phyloP scores from a whole-genome alignment of 1,140 invertebrate species.

The Ooceraea biroi region DNA sequence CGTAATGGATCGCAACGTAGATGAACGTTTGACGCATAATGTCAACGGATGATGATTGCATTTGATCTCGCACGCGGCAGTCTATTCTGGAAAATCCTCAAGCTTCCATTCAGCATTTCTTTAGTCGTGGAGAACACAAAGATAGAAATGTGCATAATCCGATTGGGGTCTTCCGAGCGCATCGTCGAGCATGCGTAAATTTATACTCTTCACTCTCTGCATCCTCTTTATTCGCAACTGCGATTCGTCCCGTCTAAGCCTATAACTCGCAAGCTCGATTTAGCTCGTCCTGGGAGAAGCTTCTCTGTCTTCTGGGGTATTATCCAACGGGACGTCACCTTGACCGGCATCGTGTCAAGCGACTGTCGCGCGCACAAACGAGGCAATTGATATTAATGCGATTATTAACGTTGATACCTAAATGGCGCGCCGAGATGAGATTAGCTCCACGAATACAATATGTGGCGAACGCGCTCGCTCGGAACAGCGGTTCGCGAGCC shows the following conservation, averaged over 20 bases:
- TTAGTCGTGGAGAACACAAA: neutral
- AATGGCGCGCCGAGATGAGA: conserved; percentile 13
- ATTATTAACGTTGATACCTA: conserved; percentile 25
- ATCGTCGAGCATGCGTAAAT: conserved; percentile 14
- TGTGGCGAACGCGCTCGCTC: neutral
- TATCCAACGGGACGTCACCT: conserved; percentile 12
- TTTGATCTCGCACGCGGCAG: neutral
- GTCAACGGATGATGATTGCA: neutral
- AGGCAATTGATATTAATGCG: conserved; percentile 43
- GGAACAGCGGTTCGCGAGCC: neutral
- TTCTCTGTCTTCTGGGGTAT: conserved; percentile 19
- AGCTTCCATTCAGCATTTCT: neutral
- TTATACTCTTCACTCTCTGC: neutral
- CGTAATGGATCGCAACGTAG: neutral
- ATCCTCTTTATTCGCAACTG: conserved; percentile 19
- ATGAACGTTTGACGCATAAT: neutral
- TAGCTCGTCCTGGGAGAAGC: neutral
- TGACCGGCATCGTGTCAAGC: conserved; percentile 32
- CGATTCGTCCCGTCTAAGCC: conserved; percentile 17
- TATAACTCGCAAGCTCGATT: conserved; percentile 42
- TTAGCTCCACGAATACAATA: conserved; percentile 8
- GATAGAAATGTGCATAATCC: neutral
- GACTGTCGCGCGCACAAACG: neutral
- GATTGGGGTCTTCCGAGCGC: neutral
- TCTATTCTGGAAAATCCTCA: neutral